Evolutionary conservation across 2,888 invertebrate genomes (phyloP), one percentile per base, ranked within the genome.

Genomic region (Apomyelois bistriatella): DNA sequence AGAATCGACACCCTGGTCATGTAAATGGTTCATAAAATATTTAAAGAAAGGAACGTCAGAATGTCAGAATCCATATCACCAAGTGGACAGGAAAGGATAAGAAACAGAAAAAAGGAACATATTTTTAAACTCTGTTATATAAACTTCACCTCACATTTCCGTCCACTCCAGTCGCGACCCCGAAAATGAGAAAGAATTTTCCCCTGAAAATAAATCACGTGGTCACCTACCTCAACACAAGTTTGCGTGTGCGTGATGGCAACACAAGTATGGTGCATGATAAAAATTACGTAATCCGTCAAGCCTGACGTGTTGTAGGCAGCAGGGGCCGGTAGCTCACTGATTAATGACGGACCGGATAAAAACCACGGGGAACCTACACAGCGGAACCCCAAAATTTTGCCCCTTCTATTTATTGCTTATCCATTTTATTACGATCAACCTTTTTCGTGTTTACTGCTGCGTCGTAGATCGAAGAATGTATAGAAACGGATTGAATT

Each of bases 261-360:
- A 46, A 49, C 54, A 51, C 48, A 48, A 37, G 50, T 50, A 50
- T 32, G 22, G 54, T 48, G 64, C 64, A 73, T 72, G 76, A 75
- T 74, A 75, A 76, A 78, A 81, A 82, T 85, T 77, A 79, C 76
- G 76, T 74, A 73, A 82, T 82, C 75, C 73, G 79, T 84, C 84
- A 82, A 61, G 64, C 66, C 62, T 74, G 76, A 75, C 74, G 68
- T 67, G 68, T 65, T 59, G 64, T 57, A 67, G 70, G 67, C 59
- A 61, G 54, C 55, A 58, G 66, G 63, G 58, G 57, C 54, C 58
- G 36, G 59, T 57, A 56, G 56, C 59, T 53, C 55, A 56, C 72
- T 84, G 85, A 88, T 87, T 85, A 85, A 87, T 86, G 84, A 76
- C 64, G 59, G 63, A 60, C 60, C 64, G 68, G 68, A 69, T 62